Evolutionary conservation across 2,888 invertebrate genomes (phyloP).

Genomic region (Griposia aprilina): DNA sequence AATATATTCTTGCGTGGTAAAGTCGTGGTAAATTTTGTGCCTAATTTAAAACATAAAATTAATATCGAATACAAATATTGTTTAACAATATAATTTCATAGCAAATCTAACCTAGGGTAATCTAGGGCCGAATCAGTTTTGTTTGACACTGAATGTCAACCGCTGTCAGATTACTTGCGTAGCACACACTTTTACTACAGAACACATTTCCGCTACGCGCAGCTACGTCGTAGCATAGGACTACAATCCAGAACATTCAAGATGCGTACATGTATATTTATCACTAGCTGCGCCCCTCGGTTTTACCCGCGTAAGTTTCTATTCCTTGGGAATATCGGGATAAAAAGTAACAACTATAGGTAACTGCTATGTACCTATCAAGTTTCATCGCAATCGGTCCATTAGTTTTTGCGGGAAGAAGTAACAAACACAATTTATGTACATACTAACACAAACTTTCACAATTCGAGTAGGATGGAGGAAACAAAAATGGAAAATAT

Average conservation of each 20-base stretch:
- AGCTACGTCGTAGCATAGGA: conserved; percentile 10
- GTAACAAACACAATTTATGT: too few relatives aligned
- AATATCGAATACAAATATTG: background rate
- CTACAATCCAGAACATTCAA: background rate
- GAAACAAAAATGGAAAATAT: too few relatives aligned
- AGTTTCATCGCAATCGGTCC: too few relatives aligned
- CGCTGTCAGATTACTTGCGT: background rate
- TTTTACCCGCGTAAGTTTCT: too few relatives aligned
- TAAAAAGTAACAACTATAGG: too few relatives aligned
- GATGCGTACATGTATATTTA: background rate
- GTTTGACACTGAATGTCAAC: too few relatives aligned
- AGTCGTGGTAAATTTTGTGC: background rate
- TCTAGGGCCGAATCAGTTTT: background rate
- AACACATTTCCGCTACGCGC: background rate
- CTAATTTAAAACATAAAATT: background rate
- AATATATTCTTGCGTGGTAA: background rate
- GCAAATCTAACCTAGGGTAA: background rate
- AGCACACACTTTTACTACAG: background rate
- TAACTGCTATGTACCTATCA: too few relatives aligned
- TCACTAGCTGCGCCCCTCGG: background rate
- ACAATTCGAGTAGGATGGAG: too few relatives aligned
- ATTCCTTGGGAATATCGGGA: too few relatives aligned
- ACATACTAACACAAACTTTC: too few relatives aligned
- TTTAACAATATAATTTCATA: background rate
- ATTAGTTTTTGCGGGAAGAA: too few relatives aligned